phyloP scores from a whole-genome alignment of 2,888 invertebrate genomes.

The Protodeltote pygarga region DNA sequence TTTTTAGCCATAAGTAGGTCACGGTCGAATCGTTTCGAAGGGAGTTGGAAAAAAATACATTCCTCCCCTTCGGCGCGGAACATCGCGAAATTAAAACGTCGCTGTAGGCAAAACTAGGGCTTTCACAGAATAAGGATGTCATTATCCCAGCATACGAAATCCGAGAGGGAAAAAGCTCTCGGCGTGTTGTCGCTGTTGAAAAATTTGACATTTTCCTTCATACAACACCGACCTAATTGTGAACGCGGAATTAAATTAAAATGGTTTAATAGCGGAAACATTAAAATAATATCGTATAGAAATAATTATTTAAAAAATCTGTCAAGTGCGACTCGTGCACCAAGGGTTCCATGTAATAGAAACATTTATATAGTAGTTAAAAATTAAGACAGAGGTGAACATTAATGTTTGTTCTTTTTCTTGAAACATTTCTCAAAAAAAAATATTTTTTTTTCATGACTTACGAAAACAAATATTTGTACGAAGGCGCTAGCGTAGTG shows the following conservation, averaged over 20 bases:
- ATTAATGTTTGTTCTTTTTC: too few relatives aligned
- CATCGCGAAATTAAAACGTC: conserved; percentile 67
- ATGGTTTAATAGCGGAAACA: conserved; percentile 31
- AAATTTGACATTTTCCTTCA: conserved; percentile 44
- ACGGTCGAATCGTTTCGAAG: conserved; percentile 63
- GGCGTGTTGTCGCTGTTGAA: conserved; percentile 39
- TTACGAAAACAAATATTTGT: too few relatives aligned
- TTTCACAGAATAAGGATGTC: conserved; percentile 61
- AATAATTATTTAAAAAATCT: too few relatives aligned
- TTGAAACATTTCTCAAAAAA: too few relatives aligned
- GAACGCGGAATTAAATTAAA: conserved; percentile 37
- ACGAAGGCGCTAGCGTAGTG: too few relatives aligned
- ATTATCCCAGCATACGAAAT: conserved; percentile 56
- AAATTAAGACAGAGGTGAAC: too few relatives aligned
- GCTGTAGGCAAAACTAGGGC: conserved; percentile 65
- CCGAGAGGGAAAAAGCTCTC: conserved; percentile 40
- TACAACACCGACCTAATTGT: conserved; percentile 40
- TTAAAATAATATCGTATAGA: conserved; percentile 32
- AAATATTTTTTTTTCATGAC: too few relatives aligned
- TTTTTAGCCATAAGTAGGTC: conserved; percentile 59
- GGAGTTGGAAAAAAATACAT: conserved; percentile 59
- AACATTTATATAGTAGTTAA: too few relatives aligned
- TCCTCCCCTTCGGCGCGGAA: conserved; percentile 47
- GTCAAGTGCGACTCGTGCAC: too few relatives aligned
- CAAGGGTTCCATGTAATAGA: too few relatives aligned